Percentiles rank a stretch among this genome's conserved stretches.
phyloP scores from a whole-genome alignment of 2,888 invertebrate genomes.

The Pristionchus maxplancki region DNA sequence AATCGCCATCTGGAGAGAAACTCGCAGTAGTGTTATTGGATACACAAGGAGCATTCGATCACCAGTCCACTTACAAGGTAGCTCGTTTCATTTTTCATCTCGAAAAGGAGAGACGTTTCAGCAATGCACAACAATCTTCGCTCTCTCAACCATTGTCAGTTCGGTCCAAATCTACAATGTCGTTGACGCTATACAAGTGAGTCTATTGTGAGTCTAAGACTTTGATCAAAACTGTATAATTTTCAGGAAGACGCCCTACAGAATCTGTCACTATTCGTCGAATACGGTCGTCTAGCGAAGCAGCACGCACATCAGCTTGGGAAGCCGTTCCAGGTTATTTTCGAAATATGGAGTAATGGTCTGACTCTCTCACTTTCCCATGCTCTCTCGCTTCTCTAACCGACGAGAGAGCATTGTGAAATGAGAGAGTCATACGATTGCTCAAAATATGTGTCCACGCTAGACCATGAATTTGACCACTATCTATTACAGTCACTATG shows the following conservation, averaged over 20 bases:
- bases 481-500: conserved; percentile 70
- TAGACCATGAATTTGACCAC: too few relatives aligned
- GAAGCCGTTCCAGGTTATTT: conserved; percentile 75
- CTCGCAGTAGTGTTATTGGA: conserved; percentile 83
- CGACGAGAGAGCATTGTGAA: too few relatives aligned
- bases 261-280: conserved; percentile 94
- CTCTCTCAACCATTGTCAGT: conserved; percentile 96
- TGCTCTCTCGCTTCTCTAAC: too few relatives aligned
- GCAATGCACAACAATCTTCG: conserved; percentile 97
- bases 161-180: conserved; percentile 93
- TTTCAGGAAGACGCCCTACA: conserved; percentile 93
- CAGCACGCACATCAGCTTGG: conserved; percentile 82
- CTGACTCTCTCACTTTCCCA: too few relatives aligned
- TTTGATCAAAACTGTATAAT: too few relatives aligned
- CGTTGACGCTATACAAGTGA: conserved; percentile 90
- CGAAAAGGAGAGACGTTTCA: conserved; percentile 80
- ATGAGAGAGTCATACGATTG: too few relatives aligned
- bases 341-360: too few relatives aligned
- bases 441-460: too few relatives aligned
- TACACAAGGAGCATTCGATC: conserved; percentile 97
- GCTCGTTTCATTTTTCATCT: neutral
- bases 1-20: conserved; percentile 71
- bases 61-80: conserved; percentile 86
- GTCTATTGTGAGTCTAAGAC: neutral
- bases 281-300: conserved; percentile 95